Evolutionary conservation across 2,113 vertebrate species (phyloP), one percentile per base, ranked within the genome.

Genomic region (Syrmaticus mikado): DNA sequence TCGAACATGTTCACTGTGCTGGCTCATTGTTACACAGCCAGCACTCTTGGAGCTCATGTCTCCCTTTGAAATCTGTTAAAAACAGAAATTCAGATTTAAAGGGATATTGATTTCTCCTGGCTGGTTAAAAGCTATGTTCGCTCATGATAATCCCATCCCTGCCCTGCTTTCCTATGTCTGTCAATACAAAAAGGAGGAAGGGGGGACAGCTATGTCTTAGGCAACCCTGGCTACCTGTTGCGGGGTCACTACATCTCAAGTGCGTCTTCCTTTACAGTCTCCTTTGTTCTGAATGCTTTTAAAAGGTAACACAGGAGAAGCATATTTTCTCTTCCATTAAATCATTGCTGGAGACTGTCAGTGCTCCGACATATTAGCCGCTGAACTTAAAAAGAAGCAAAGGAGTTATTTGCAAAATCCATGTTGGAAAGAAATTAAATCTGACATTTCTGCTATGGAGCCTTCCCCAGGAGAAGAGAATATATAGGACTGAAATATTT

Each of bases 321-420:
- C 16, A 19, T 62, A 36, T 38, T 38, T 57, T 82, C 40, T 58
- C 34, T 77, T 28, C 53, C 50, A 55, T 70, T 62, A 92, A 91
- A 76, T 92, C 41, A 11, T 82, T 85, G 46, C 50, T 77, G 62
- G 71, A 79, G 81, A 80, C 22, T 60, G 41, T 65, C 48, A 36
- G 60, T 50, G 50, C 68, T 68, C 66, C 0, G 0, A 34, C 6
- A 0, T 41, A 38, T 74, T 66, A 91, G 68, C 65, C 82, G 50
- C 82, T 5, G 3, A 85, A 70, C 16, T 60, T 66, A 24, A 55
- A 84, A 86, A 46, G 73, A 61, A 90, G 78, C 75, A 87, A 73
- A 91, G 28, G 62, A 71, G 50, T 74, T 91, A 89, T 91, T 92
- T 96, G 87, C 78, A 90, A 95, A 80, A 70, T 67, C n/a, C 9